Evolutionary conservation across 1,140 invertebrate species (phyloP).

Genomic region (Saxidomus purpurata): DNA sequence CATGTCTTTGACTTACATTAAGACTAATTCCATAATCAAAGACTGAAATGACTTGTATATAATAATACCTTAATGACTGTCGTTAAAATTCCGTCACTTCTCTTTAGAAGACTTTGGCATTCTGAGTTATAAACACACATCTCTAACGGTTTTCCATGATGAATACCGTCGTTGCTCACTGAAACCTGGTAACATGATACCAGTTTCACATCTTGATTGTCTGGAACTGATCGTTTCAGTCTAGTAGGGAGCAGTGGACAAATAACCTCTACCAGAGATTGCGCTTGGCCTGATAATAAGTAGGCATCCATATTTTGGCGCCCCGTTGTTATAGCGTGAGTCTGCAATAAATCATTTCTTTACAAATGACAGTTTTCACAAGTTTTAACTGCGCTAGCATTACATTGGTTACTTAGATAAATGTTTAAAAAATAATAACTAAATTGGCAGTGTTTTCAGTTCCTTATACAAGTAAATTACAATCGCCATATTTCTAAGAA

Average conservation of each 20-base stretch:
- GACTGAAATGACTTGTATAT: background rate
- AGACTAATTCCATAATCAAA: background rate
- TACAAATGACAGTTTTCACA: too few relatives aligned
- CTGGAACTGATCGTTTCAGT: background rate
- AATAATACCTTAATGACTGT: background rate
- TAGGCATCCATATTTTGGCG: conserved; percentile 4
- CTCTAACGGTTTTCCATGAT: background rate
- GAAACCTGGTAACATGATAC: background rate
- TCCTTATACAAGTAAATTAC: too few relatives aligned
- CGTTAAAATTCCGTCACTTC: background rate
- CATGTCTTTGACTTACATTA: background rate
- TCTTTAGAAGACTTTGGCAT: background rate
- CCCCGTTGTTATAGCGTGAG: background rate
- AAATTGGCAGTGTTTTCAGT: too few relatives aligned
- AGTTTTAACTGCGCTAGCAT: too few relatives aligned
- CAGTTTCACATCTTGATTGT: background rate
- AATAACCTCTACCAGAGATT: background rate
- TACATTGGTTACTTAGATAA: too few relatives aligned
- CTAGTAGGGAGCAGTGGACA: background rate
- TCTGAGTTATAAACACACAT: conserved; percentile 31
- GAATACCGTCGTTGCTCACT: conserved; percentile 25
- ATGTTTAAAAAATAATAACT: too few relatives aligned
- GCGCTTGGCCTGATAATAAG: background rate
- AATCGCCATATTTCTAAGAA: too few relatives aligned
- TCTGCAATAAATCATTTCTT: background rate